Conservation (phyloP, 2,888 invertebrate genomes). For the Atethmia centrago region DNA sequence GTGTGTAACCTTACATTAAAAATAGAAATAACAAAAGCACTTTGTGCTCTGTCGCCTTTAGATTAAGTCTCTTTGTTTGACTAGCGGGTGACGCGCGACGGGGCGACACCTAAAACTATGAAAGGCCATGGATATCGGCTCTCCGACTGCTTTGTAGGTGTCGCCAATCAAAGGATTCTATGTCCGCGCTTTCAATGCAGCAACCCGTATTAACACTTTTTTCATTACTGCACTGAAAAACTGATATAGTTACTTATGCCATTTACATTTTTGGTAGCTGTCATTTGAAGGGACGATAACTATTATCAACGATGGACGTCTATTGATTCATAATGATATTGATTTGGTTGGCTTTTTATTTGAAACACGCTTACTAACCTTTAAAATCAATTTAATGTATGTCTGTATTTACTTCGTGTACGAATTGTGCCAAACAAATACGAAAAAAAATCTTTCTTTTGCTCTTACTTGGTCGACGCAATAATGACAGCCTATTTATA, state of each 20-base stretch:
- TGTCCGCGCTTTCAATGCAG: constrained; percentile 11
- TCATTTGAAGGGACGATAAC: no score
- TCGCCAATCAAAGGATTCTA: constrained; percentile 17
- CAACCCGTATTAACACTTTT: not conserved
- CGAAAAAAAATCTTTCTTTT: not conserved
- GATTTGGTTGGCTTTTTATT: not conserved
- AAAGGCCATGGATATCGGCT: not conserved
- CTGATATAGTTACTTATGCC: no score
- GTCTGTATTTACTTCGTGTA: not conserved
- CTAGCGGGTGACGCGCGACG: not conserved
- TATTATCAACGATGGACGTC: not conserved
- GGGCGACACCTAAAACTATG: not conserved
- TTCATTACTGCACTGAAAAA: not conserved
- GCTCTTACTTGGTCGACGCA: no score
- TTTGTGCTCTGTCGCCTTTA: not conserved
- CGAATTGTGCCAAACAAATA: no score
- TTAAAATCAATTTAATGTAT: not conserved
- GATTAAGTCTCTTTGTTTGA: not conserved
- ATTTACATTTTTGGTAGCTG: not conserved
- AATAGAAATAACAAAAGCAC: not conserved
- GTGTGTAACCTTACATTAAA: not conserved
- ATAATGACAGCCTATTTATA: not conserved
- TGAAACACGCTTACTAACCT: not conserved
- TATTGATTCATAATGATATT: not conserved
- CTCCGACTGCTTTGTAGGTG: not conserved